Evolutionary conservation across 2,113 vertebrate genomes (phyloP).

Genomic region (Crotalus helleri): DNA sequence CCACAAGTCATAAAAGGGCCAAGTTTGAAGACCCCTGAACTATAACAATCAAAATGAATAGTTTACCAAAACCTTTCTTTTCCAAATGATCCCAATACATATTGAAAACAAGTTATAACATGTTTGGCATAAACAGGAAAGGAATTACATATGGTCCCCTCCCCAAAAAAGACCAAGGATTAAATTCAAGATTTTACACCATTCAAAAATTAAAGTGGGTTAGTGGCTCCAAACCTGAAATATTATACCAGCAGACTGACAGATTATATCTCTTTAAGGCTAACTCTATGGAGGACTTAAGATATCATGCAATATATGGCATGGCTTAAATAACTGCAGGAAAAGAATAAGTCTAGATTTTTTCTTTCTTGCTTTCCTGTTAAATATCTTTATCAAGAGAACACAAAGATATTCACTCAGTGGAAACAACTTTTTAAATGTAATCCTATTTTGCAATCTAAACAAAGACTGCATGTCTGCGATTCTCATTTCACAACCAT

Average conservation of each 20-base stretch:
- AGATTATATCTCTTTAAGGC: not conserved
- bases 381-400: not conserved
- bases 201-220: not conserved
- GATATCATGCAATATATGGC: not conserved
- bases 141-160: not conserved
- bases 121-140: not conserved
- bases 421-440: not conserved
- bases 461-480: not conserved
- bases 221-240: not conserved
- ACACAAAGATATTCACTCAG: not conserved
- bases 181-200: not conserved
- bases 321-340: not conserved
- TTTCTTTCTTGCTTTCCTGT: not conserved
- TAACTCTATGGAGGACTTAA: not conserved
- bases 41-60: not conserved
- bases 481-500: not conserved
- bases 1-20: too few relatives aligned
- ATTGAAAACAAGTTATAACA: not conserved
- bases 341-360: not conserved
- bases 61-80: not conserved
- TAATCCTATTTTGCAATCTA: not conserved
- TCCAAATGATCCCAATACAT: not conserved
- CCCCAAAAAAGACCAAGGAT: not conserved
- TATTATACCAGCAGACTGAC: not conserved
- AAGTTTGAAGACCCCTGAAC: not conserved